Conservation (phyloP, 2,888 invertebrate genomes). For the Pollenia griseotomentosa region DNA sequence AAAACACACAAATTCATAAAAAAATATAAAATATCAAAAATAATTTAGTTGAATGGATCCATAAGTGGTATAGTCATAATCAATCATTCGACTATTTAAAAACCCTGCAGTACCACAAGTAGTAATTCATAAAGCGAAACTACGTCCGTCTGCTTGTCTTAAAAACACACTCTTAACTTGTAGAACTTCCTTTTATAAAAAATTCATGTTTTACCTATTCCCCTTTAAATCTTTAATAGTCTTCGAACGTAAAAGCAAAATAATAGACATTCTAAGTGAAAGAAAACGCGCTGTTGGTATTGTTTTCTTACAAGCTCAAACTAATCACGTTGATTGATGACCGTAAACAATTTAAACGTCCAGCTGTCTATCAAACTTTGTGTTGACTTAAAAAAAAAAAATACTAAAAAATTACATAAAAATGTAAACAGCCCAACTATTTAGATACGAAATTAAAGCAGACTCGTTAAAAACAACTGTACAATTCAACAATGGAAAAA, state of each 20-base stretch:
- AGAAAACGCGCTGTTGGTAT: constrained; percentile 30
- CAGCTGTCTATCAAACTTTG: constrained; percentile 58
- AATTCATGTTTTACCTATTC: not conserved
- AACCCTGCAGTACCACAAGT: too few relatives aligned
- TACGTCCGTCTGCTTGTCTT: constrained; percentile 25
- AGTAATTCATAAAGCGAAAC: too few relatives aligned
- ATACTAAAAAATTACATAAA: constrained; percentile 6
- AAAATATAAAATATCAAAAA: too few relatives aligned
- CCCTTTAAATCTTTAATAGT: not conserved
- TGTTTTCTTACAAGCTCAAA: constrained; percentile 41
- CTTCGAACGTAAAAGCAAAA: constrained; percentile 9
- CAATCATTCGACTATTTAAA: too few relatives aligned
- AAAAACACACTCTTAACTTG: constrained; percentile 32
- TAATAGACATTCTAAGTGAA: not conserved
- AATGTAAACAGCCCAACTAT: constrained; percentile 34
- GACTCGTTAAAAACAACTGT: constrained; percentile 19
- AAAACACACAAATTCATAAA: too few relatives aligned
- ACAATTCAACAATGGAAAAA: constrained; percentile 25
- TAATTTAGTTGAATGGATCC: too few relatives aligned
- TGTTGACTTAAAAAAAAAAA: constrained; percentile 35
- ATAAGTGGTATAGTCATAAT: too few relatives aligned
- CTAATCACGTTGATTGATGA: constrained; percentile 68
- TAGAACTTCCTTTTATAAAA: constrained; percentile 38
- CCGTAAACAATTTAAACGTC: constrained; percentile 67
- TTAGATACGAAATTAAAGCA: constrained; percentile 16